phyloP scores from a whole-genome alignment of 2,797 vertebrate genomes.

The Aythya fuligula region DNA sequence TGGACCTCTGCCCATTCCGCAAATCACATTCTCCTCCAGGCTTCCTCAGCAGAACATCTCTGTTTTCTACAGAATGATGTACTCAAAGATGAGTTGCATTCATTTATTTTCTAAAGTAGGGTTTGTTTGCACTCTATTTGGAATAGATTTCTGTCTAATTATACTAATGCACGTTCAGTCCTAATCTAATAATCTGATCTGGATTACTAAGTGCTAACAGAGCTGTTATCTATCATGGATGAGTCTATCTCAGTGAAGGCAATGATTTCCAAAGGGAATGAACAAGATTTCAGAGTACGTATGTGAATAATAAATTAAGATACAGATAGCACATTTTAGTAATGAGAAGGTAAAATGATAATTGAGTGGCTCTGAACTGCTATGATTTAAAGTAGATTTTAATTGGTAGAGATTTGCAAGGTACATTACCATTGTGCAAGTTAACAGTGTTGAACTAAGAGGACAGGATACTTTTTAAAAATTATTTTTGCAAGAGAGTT shows the following conservation, averaged over 20 bases:
- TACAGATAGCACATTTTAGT: neutral
- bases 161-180: neutral
- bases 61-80: slow-evolving; percentile 13
- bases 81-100: slow-evolving; percentile 15
- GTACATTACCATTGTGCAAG: neutral
- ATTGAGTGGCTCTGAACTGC: neutral
- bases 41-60: neutral
- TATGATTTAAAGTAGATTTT: slow-evolving; percentile 39
- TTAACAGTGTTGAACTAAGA: slow-evolving; percentile 9
- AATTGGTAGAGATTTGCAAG: slow-evolving; percentile 39
- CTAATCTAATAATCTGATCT: slow-evolving; percentile 63
- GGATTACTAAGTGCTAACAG: slow-evolving; percentile 38
- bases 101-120: slow-evolving; percentile 44
- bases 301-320: slow-evolving; percentile 36
- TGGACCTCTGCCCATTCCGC: slow-evolving; percentile 47
- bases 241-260: neutral
- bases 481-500: neutral
- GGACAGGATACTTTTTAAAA: neutral
- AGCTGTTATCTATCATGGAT: neutral
- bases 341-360: slow-evolving; percentile 39
- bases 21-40: slow-evolving; percentile 40
- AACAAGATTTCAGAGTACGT: neutral
- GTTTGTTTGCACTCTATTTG: slow-evolving; percentile 38
- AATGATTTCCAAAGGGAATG: slow-evolving; percentile 1
- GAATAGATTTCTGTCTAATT: slow-evolving; percentile 57